Percentiles rank a stretch among this genome's conserved stretches.
phyloP scores from a whole-genome alignment of 2,888 invertebrate genomes.

The Bombylius discolor region DNA sequence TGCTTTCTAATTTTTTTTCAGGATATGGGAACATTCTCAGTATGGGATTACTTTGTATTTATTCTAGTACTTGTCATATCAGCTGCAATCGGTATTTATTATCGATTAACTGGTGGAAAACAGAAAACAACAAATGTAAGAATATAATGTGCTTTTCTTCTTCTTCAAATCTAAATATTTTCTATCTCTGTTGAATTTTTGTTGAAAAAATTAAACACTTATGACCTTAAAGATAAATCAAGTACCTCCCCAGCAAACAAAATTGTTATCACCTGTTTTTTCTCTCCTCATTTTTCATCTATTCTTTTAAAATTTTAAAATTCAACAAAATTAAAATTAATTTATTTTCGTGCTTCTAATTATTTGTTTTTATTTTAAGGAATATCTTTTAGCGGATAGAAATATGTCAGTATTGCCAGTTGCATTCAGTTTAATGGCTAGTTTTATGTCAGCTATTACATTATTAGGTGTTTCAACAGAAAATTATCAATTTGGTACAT shows the following conservation, averaged over 20 bases:
- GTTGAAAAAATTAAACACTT: no score
- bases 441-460: slow-evolving; percentile 84
- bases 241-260: no score
- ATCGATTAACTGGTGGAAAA: slow-evolving; percentile 70
- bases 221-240: no score
- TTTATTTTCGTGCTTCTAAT: background rate
- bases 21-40: slow-evolving; percentile 40
- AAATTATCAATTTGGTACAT: slow-evolving; percentile 70
- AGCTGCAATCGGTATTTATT: slow-evolving; percentile 67
- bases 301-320: background rate
- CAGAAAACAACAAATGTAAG: slow-evolving; percentile 68
- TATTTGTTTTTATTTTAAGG: slow-evolving; percentile 38
- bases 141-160: background rate
- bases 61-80: slow-evolving; percentile 56
- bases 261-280: no score
- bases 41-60: slow-evolving; percentile 67
- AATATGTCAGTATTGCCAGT: slow-evolving; percentile 70
- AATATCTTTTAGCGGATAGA: slow-evolving; percentile 70
- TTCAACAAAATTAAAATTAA: background rate
- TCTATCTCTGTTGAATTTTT: no score
- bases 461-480: slow-evolving; percentile 81
- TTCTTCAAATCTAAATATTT: background rate
- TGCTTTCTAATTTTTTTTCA: background rate
- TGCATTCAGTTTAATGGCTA: slow-evolving; percentile 83
- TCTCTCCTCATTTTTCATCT: background rate